phyloP scores from a whole-genome alignment of 2,113 vertebrate species.

The Gila orcuttii region DNA sequence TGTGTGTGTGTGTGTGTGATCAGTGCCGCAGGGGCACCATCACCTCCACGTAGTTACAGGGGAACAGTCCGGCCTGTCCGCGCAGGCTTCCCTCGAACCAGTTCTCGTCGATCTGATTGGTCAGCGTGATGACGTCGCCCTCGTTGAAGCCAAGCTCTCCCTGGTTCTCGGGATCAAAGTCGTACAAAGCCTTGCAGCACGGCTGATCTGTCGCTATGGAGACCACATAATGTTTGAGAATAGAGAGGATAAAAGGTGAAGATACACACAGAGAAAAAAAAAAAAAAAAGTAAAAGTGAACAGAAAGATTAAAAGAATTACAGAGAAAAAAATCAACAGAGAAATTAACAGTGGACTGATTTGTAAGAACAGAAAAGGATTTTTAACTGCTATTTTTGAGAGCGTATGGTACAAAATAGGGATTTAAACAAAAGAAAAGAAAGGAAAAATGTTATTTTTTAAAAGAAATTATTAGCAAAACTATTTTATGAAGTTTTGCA shows the following conservation, averaged over 20 bases:
- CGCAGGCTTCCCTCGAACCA: constrained; percentile 92
- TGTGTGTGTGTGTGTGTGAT: constrained; percentile 19
- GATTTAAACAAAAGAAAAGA: neutral
- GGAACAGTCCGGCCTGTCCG: constrained; percentile 90
- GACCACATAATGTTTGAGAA: neutral
- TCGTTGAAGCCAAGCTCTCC: constrained; percentile 93
- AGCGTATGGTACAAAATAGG: neutral
- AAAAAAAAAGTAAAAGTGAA: neutral
- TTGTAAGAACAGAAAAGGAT: constrained; percentile 15
- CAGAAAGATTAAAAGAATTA: neutral
- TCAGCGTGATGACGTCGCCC: constrained; percentile 92
- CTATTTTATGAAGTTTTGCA: neutral
- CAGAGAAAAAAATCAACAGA: no score
- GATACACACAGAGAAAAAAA: neutral
- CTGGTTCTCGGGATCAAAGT: constrained; percentile 94
- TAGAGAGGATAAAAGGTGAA: neutral
- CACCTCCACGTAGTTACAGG: constrained; percentile 95
- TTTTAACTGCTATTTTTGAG: neutral
- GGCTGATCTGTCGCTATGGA: constrained; percentile 83
- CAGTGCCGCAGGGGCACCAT: constrained; percentile 87
- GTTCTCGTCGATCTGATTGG: constrained; percentile 94
- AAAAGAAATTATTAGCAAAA: neutral
- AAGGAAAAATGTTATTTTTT: neutral
- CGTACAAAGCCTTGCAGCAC: constrained; percentile 91
- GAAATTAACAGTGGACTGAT: neutral